Evolutionary conservation across 2,113 vertebrate species (phyloP), one percentile per base, ranked within the genome.

Genomic region (Macrotus californicus): DNA sequence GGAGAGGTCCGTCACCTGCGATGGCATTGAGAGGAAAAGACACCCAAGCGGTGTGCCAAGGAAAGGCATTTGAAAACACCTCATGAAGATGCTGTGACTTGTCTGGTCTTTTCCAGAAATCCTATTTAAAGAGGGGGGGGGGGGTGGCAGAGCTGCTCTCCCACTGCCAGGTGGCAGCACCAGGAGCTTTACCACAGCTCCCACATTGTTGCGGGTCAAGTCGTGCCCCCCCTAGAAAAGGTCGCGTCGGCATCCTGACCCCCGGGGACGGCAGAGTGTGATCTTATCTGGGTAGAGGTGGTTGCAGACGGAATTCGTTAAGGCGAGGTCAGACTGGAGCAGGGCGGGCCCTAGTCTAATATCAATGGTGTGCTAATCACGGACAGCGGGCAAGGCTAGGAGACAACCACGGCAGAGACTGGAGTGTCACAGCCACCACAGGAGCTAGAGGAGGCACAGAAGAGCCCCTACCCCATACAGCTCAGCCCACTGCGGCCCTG

Each of bases 31-130:
- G 41, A 48, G 39, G 18, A 22, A 12, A 10, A 34, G 48, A 21
- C 18, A 5, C 15, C 21, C 31, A 5, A 7, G 64, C 1, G 4
- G 22, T 3, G 18, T n/a, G 73, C 16, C 6, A 1, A 7, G 41
- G 41, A 6, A 8, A 24, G 90, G 9, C 1, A 0, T 9, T 0
- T 10, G 73, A 6, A 19, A 6, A 9, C 29, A 1, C 29, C 22
- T 13, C 3, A 1, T 0, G 39, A 1, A 3, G 31, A 5, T 1
- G 77, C 46, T 1, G 9, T 13, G 21, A 4, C 34, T 0, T 16
- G 43, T 31, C 5, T 21, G 52, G 13, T 29, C 64, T 66, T 7
- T 29, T 46, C 46, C 6, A 52, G 61, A 66, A 66, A 66, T 66
- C 29, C 31, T 10, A 21, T 21, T 26, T 34, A 24, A 3, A 14